phyloP scores from a whole-genome alignment of 2,888 invertebrate species.

The Caradrina kadenii region DNA sequence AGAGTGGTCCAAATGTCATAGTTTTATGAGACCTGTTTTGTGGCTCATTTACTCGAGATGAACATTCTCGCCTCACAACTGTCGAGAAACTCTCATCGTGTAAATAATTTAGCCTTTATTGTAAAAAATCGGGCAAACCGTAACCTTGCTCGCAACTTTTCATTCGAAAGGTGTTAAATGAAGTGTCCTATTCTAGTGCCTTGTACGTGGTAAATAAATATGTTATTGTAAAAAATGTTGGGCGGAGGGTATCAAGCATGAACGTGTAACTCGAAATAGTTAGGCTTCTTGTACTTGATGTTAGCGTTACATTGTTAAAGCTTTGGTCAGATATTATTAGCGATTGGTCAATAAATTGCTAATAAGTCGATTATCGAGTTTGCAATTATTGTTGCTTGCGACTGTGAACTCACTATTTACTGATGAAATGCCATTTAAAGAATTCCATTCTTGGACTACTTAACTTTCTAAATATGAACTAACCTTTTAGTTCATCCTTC shows the following conservation, averaged over 20 bases:
- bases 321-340: neutral
- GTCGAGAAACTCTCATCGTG: neutral
- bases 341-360: neutral
- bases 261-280: neutral
- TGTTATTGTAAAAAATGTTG: conserved; percentile 36
- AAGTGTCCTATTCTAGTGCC: conserved; percentile 64
- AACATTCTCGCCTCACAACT: neutral
- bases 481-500: conserved; percentile 4
- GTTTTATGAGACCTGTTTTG: conserved; percentile 9
- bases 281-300: conserved; percentile 4
- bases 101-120: conserved; percentile 4
- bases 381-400: conserved; percentile 26
- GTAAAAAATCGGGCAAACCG: conserved; percentile 1
- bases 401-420: neutral
- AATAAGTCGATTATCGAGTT: neutral
- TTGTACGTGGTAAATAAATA: conserved; percentile 56
- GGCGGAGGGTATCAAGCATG: neutral
- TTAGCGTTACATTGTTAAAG: neutral
- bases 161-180: conserved; percentile 32
- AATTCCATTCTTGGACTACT: conserved; percentile 4
- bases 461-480: conserved; percentile 15
- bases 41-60: conserved; percentile 2
- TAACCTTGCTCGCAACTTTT: conserved; percentile 17
- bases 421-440: conserved; percentile 15
- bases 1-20: conserved; percentile 15